Evolutionary conservation across 2,888 invertebrate species (phyloP), one percentile per base, ranked within the genome.

Genomic region (Melikaiella ostensackeni): DNA sequence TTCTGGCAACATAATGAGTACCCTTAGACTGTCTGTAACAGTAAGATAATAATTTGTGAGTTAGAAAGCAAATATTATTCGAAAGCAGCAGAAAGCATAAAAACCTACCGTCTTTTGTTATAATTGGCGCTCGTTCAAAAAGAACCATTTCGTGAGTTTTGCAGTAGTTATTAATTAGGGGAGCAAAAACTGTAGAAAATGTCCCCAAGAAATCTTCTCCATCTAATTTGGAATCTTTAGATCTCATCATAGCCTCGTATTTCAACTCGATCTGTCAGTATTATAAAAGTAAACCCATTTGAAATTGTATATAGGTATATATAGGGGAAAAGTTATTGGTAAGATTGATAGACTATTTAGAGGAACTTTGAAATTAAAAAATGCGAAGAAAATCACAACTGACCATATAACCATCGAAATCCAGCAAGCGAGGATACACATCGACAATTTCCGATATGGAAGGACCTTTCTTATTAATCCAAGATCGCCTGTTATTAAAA

Each of bases 321-420:
- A 42, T 5, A 16, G 16, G 0, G 16, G 0, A 16, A 42, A 16
- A 42, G 8, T 0, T 38, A 38, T 38, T 38, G 4, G 4, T 38
- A 38, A 38, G 13, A 13, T 13, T 13, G 2, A 30, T 13, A 38
- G 9, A 11, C 35, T 11, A 11, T 1, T 11, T 11, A 35, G 35
- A 11, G 2, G 1, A 11, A 2, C 35, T 35, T 9, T 0, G 13
- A 0, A 13, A 0, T 42, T 42, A 16, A 16, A 8, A 42, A 42
- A 42, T 4, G 4, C 38, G 16, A 42, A 16, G 38, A 11, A 4
- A 42, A 42, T 5, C 2, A 42, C 13, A 42, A 16, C 16, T 42
- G 4, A 42, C 42, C 70, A 70, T 70, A 16, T 30, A 13, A 50
- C 70, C 70, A 70, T 70, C 70, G 3, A 70, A 70, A 70, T 70